A percentile compares a stretch with the other conserved stretches of the same genome.
Evolutionary conservation across 2,888 invertebrate species (phyloP).

Genomic region (Lamellibrachia satsuma): DNA sequence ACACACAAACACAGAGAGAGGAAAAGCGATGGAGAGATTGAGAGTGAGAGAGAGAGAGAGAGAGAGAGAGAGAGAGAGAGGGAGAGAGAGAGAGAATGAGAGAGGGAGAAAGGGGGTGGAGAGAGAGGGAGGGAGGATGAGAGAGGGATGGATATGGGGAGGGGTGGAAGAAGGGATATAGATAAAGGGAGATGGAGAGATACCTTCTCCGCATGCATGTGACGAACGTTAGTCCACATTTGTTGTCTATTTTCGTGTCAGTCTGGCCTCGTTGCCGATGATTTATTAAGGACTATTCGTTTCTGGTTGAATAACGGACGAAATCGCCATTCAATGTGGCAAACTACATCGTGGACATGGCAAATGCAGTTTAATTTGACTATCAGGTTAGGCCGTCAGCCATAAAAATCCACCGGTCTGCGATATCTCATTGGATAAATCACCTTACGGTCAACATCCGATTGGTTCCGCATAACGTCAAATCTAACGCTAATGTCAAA

Average conservation of each 20-base stretch:
- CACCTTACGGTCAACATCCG: neutral
- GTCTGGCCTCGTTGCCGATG: neutral
- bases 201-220: neutral
- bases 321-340: neutral
- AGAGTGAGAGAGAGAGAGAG: no score
- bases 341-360: neutral
- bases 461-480: neutral
- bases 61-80: no score
- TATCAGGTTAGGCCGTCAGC: neutral
- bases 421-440: neutral
- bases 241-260: neutral
- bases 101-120: no score
- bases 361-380: neutral
- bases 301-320: neutral
- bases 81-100: no score
- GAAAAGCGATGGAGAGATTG: no score
- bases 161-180: no score
- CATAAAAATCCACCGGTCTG: neutral
- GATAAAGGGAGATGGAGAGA: no score
- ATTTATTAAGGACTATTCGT: neutral
- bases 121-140: no score
- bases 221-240: neutral
- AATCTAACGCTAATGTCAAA: slow-evolving; percentile 7
- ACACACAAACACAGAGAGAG: neutral
- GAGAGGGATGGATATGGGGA: neutral